phyloP scores from a whole-genome alignment of 2,888 invertebrate genomes.

The Pachymerium ferrugineum region DNA sequence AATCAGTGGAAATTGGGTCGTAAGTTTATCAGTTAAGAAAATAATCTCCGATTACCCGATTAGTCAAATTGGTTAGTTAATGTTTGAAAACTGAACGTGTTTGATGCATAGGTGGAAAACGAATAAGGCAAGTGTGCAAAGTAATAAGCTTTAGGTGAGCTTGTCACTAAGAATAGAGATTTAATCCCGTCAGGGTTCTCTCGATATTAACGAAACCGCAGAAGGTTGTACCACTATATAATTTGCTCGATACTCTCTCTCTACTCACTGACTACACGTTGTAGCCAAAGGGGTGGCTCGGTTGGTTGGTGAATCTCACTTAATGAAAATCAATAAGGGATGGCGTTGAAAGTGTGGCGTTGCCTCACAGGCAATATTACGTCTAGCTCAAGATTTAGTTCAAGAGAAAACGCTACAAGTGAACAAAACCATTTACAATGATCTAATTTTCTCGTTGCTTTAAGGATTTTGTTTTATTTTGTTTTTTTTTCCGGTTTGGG shows the following conservation, averaged over 20 bases:
- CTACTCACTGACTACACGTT: not conserved
- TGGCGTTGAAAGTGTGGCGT: slow-evolving; percentile 4
- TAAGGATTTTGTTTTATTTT: not conserved
- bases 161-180: not conserved
- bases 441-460: not conserved
- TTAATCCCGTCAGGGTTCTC: not conserved
- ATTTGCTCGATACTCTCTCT: not conserved
- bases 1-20: too few relatives aligned
- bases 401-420: not conserved
- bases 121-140: not conserved
- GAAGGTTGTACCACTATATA: slow-evolving; percentile 4
- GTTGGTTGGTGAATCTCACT: slow-evolving; percentile 13
- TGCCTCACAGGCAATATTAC: not conserved
- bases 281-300: slow-evolving; percentile 3
- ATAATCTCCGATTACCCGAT: not conserved
- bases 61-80: not conserved
- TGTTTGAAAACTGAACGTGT: not conserved
- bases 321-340: slow-evolving; percentile 13
- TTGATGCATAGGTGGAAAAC: not conserved
- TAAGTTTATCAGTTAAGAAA: too few relatives aligned
- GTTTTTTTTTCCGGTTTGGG: not conserved
- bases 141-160: not conserved
- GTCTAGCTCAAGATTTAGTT: not conserved
- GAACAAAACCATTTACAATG: slow-evolving; percentile 3
- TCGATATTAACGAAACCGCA: slow-evolving; percentile 13